Conservation (phyloP, 2,113 vertebrate genomes). For the Amazona vittata region DNA sequence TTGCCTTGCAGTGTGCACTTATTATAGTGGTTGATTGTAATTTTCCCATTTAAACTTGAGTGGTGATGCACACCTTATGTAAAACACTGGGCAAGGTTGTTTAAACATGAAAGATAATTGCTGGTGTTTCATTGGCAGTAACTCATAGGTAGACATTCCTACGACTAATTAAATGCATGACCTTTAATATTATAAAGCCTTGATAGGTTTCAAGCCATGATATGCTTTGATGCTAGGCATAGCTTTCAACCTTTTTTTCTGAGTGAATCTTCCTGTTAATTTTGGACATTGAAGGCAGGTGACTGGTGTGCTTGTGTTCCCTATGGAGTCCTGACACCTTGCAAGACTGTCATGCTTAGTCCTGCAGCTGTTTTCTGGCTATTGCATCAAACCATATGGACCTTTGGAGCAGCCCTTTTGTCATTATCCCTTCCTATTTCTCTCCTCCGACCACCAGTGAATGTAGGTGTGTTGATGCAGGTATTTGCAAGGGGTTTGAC, state of each 20-base stretch:
- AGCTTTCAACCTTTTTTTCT: neutral
- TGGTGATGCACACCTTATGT: neutral
- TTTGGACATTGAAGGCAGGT: neutral
- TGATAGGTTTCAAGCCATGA: neutral
- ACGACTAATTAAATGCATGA: conserved; percentile 5
- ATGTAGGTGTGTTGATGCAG: neutral
- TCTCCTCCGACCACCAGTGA: neutral
- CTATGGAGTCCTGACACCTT: neutral
- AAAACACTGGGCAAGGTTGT: conserved; percentile 10
- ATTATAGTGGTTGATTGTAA: neutral
- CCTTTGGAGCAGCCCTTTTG: neutral
- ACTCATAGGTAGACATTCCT: neutral
- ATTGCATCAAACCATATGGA: neutral
- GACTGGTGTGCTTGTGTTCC: neutral
- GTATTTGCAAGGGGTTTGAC: neutral
- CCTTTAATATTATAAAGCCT: neutral
- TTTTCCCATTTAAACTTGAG: neutral
- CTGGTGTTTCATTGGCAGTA: neutral
- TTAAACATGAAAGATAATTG: conserved; percentile 29
- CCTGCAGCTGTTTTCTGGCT: neutral
- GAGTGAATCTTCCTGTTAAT: neutral
- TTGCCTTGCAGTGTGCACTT: neutral
- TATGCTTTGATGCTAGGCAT: neutral
- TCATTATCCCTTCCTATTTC: neutral
- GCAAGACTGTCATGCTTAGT: neutral